Conservation (phyloP, 2,888 invertebrate species). For the Netelia inedita region DNA sequence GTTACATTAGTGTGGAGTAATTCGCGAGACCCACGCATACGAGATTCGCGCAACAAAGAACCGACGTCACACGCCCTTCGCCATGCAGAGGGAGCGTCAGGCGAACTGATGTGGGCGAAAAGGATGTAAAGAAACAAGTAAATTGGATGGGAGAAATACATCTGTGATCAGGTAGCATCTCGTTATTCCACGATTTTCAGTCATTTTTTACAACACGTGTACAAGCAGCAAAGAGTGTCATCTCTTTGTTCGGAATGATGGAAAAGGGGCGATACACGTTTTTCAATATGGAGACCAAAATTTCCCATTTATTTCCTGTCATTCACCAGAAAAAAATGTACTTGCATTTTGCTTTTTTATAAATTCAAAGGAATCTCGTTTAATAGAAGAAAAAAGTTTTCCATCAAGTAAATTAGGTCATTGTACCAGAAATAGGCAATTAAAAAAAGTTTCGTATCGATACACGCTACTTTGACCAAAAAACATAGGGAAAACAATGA, state of each 20-base stretch:
- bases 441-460: no score
- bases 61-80: not conserved
- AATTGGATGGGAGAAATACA: not conserved
- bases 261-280: no score
- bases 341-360: no score
- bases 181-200: not conserved
- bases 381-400: no score
- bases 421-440: no score
- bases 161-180: not conserved
- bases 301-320: no score
- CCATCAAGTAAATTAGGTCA: no score
- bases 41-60: slow-evolving; percentile 14
- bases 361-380: no score
- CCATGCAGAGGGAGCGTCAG: not conserved
- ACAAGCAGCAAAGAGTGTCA: not conserved
- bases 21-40: slow-evolving; percentile 23
- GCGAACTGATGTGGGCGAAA: not conserved
- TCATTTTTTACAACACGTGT: not conserved
- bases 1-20: slow-evolving; percentile 26
- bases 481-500: no score
- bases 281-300: no score
- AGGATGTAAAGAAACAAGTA: not conserved
- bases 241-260: not conserved
- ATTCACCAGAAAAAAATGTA: no score
- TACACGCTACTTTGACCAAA: no score